phyloP scores from a whole-genome alignment of 2,797 vertebrate species.

The Lithobates sylvaticus region DNA sequence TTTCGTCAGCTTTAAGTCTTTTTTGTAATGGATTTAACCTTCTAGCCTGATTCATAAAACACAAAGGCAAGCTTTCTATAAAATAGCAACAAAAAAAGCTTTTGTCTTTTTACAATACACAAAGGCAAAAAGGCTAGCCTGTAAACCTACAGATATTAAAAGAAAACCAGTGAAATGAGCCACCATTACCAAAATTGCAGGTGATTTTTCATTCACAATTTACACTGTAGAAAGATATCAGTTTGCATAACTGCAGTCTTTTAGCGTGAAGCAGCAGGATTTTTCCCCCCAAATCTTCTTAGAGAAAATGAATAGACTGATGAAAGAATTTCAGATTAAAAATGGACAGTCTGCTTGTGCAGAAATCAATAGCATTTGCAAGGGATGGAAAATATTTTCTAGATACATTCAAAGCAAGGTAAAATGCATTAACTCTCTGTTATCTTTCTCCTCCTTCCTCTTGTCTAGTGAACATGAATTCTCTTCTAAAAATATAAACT shows the following conservation, averaged over 20 bases:
- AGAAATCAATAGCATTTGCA: slow-evolving; percentile 44
- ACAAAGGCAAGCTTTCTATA: slow-evolving; percentile 48
- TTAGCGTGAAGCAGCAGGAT: not conserved
- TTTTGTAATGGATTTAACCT: slow-evolving; percentile 41
- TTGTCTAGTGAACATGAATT: not conserved
- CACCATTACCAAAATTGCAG: slow-evolving; percentile 56
- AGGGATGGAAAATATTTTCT: slow-evolving; percentile 8
- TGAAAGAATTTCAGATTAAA: slow-evolving; percentile 53
- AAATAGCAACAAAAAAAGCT: slow-evolving; percentile 17
- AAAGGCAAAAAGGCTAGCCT: slow-evolving; percentile 39
- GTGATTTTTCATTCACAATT: slow-evolving; percentile 56
- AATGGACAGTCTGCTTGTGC: slow-evolving; percentile 34
- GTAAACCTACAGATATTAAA: slow-evolving; percentile 57
- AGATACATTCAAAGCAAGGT: not conserved
- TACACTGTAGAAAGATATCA: slow-evolving; percentile 35
- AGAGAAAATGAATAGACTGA: slow-evolving; percentile 32
- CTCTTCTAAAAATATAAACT: not conserved
- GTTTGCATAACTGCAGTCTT: slow-evolving; percentile 46
- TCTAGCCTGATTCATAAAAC: slow-evolving; percentile 30
- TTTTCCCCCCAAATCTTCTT: slow-evolving; percentile 31
- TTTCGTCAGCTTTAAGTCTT: slow-evolving; percentile 26
- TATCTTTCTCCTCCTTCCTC: not conserved
- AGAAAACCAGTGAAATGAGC: slow-evolving; percentile 51
- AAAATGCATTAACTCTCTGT: not conserved
- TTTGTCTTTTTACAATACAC: slow-evolving; percentile 54